A percentile compares a stretch with the other conserved stretches of the same genome.
Conservation (phyloP, 2,113 vertebrate species). For the Ophiodon elongatus region DNA sequence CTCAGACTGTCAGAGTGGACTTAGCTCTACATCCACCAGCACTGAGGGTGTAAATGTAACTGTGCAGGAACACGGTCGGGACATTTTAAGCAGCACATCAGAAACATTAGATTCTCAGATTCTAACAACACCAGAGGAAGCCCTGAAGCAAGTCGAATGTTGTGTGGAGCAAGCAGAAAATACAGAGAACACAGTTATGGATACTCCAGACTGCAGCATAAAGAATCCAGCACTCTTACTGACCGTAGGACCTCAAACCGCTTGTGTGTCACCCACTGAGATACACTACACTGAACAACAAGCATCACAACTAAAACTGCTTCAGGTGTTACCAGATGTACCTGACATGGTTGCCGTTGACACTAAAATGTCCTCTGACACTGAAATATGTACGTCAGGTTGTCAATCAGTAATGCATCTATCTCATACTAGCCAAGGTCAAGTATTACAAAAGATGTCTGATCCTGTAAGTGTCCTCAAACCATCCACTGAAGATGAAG, state of each 20-base stretch:
- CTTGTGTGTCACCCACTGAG: slow-evolving; percentile 1
- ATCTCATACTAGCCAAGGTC: background rate
- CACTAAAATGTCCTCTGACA: slow-evolving; percentile 26
- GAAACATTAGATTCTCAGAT: slow-evolving; percentile 8
- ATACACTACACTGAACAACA: background rate
- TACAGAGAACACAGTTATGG: background rate
- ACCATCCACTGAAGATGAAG: slow-evolving; percentile 1
- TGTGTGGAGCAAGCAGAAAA: background rate
- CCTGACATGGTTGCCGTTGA: background rate
- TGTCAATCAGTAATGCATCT: slow-evolving; percentile 9
- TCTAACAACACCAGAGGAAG: background rate
- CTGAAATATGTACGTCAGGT: slow-evolving; percentile 19
- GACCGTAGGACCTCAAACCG: background rate
- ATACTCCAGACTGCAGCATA: background rate
- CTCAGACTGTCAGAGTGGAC: slow-evolving; percentile 46
- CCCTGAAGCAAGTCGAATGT: background rate
- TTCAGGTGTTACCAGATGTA: slow-evolving; percentile 15
- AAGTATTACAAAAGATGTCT: slow-evolving; percentile 1
- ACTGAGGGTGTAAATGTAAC: slow-evolving; percentile 52
- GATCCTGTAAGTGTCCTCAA: slow-evolving; percentile 17
- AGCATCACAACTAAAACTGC: slow-evolving; percentile 2
- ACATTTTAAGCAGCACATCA: slow-evolving; percentile 18
- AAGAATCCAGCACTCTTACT: background rate
- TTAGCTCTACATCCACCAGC: slow-evolving; percentile 51
- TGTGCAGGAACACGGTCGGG: slow-evolving; percentile 40